These are phyloP conservation scores for Isichthys henryi DNA, from an alignment of 2,113 vertebrate genomes.

Conservation along the genomic window DNA sequence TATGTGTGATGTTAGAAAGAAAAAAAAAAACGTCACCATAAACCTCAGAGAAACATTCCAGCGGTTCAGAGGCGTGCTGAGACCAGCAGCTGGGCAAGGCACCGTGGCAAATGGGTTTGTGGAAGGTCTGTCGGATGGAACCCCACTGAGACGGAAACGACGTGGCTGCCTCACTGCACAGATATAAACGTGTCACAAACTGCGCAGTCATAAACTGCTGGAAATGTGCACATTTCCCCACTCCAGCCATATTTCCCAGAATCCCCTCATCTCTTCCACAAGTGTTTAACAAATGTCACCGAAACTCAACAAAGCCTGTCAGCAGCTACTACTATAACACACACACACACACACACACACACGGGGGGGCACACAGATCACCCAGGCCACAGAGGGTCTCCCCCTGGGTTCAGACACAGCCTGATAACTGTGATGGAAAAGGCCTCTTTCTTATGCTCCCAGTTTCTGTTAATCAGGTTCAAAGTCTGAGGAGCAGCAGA, in stretches of 20 bases:
- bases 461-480: background rate
- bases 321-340: background rate
- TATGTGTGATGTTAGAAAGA: background rate
- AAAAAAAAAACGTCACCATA: background rate
- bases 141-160: background rate
- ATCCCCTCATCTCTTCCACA: background rate
- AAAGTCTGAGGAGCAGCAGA: background rate
- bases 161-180: background rate
- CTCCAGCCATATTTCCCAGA: background rate
- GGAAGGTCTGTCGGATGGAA: background rate
- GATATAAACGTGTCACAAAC: background rate
- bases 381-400: background rate
- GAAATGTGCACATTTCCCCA: background rate
- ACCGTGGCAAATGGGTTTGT: background rate
- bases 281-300: background rate
- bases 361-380: background rate
- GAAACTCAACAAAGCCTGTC: background rate
- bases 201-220: background rate
- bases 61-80: background rate
- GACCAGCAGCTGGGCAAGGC: background rate
- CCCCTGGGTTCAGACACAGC: background rate
- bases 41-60: constrained; percentile 10
- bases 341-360: background rate
- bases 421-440: background rate
- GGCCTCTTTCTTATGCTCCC: background rate